A percentile compares a stretch with the other conserved stretches of the same genome.
Conservation (phyloP, 2,888 invertebrate species). For the Melinaea marsaeus region DNA sequence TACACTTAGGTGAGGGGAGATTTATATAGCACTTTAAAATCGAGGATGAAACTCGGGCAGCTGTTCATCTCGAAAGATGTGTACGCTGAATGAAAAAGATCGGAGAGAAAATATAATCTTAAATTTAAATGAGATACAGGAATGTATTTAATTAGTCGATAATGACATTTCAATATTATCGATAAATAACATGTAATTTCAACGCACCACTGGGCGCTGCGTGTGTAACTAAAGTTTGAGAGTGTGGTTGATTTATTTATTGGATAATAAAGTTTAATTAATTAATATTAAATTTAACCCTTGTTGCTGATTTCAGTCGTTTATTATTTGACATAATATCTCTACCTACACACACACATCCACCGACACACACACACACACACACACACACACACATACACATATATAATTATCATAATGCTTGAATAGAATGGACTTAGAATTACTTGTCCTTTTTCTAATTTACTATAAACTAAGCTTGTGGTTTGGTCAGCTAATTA, state of each 20-base stretch:
- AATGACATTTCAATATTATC: conserved; percentile 10
- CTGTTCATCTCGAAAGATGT: conserved; percentile 53
- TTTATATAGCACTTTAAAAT: conserved; percentile 45
- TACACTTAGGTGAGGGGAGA: conserved; percentile 43
- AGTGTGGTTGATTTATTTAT: not conserved
- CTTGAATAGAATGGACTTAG: too few species aligned
- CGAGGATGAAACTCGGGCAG: conserved; percentile 49
- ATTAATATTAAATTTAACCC: too few species aligned
- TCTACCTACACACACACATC: too few species aligned
- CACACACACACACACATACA: too few species aligned
- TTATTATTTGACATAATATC: too few species aligned
- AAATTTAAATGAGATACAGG: conserved; percentile 16
- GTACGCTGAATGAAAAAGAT: conserved; percentile 47
- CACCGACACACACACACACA: too few species aligned
- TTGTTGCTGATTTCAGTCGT: too few species aligned
- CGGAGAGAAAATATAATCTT: conserved; percentile 39
- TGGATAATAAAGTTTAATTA: too few species aligned
- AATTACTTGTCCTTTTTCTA: too few species aligned
- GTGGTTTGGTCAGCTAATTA: not conserved
- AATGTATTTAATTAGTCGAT: conserved; percentile 20
- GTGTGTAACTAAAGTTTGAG: not conserved
- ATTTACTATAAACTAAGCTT: too few species aligned
- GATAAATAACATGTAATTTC: not conserved
- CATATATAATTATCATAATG: too few species aligned
- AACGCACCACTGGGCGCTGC: not conserved